Evolutionary conservation across 2,797 vertebrate species (phyloP), one percentile per base, ranked within the genome.

Genomic region (Dipus sagitta): DNA sequence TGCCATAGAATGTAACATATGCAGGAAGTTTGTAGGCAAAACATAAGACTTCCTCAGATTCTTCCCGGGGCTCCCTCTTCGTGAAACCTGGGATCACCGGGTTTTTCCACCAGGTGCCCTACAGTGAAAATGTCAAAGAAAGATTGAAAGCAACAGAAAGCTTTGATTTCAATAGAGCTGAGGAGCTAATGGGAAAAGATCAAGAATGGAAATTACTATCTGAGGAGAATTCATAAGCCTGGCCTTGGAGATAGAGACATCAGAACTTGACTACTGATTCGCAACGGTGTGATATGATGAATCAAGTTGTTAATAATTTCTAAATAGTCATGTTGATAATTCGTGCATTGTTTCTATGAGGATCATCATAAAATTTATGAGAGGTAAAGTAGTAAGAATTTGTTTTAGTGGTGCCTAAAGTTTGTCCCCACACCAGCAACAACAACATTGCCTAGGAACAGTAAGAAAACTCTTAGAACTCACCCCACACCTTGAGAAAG

Each of bases 261-360:
- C 26, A 88, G 67, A 93, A 71, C 84, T 81, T 62, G 93, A 74
- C 80, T 86, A 60, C 72, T 85, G 76, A 12, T 24, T 95, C 52
- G 71, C 1, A 74, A 13, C n/a, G 20, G 32, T 23, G 71, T 79
- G 70, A 64, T 71, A 67, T 89, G 38, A 38, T 6, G 65, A 91
- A 85, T 52, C 20, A 84, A 42, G 6, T 30, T 74, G 32, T n/a
- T 91, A 52, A 82, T 86, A 23, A 70, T 70, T 60, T 90, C 62
- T 80, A 91, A 64, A 38, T 68, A 21, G 90, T 67, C 76, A 60
- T 68, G 64, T 77, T 32, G 60, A 28, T 54, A 90, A 47, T 2
- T 4, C 13, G 20, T 62, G 23, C 34, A 64, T 75, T 32, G 30
- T 12, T 76, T 21, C 32, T 78, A 70, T 42, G 12, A 80, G 64